These are phyloP conservation scores for Dendrolimus pini DNA, from an alignment of 2,888 invertebrate genomes.

Conservation along the genomic window DNA sequence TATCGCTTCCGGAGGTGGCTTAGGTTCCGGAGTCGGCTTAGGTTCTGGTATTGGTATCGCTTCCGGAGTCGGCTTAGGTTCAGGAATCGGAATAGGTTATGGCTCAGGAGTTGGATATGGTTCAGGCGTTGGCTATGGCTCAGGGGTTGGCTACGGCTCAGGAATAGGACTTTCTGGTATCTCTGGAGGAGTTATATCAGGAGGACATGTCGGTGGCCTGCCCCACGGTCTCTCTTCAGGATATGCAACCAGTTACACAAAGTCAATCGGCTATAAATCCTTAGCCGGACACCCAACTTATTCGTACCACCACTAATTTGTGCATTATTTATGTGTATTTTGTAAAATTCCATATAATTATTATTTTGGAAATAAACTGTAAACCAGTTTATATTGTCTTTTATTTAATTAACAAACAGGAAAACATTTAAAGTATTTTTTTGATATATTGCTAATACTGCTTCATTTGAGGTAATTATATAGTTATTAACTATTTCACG, in stretches of 20 bases:
- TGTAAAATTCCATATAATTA: conserved; percentile 3
- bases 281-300: conserved; percentile 11
- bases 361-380: conserved; percentile 6
- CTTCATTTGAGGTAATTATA: too few relatives aligned
- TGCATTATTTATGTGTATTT: not conserved
- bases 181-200: not conserved
- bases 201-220: not conserved
- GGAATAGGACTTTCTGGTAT: not conserved
- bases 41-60: not conserved
- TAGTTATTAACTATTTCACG: too few relatives aligned
- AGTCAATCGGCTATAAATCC: conserved; percentile 14
- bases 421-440: too few relatives aligned
- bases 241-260: conserved; percentile 9
- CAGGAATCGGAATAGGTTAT: not conserved
- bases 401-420: not conserved
- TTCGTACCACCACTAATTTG: conserved; percentile 8
- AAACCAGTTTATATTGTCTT: conserved; percentile 1
- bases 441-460: too few relatives aligned
- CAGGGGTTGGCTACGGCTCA: not conserved
- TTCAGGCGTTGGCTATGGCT: not conserved
- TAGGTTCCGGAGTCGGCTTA: not conserved
- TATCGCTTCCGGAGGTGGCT: not conserved
- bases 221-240: conserved; percentile 1
- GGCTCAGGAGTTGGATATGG: not conserved
- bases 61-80: not conserved